A percentile compares a stretch with the other conserved stretches of the same genome.
Conservation (phyloP, 2,888 invertebrate species). For the Melipona bicolor region DNA sequence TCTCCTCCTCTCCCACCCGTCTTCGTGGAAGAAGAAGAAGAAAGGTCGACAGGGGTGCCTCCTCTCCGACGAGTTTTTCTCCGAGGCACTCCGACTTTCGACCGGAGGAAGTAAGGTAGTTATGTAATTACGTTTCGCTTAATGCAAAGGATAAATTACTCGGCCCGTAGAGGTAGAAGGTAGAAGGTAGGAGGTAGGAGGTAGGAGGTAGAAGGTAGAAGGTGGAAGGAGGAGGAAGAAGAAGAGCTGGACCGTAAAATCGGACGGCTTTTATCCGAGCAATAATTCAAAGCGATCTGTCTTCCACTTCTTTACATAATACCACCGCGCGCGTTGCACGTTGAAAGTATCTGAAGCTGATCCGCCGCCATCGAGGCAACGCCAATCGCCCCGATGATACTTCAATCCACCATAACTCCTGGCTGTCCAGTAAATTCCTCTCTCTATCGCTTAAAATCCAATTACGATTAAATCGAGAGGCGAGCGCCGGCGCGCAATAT, state of each 20-base stretch:
- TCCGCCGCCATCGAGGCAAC: not conserved
- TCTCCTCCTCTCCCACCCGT: no score
- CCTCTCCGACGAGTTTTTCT: not conserved
- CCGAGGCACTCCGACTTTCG: not conserved
- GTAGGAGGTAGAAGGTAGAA: no score
- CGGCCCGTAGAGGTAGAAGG: no score
- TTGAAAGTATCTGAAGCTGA: not conserved
- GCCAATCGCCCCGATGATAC: constrained; percentile 31
- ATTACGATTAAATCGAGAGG: constrained; percentile 34
- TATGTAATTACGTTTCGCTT: not conserved
- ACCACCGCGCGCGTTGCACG: not conserved
- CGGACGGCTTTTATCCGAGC: not conserved
- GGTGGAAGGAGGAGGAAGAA: no score
- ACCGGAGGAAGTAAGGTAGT: not conserved
- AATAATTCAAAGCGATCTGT: constrained; percentile 5
- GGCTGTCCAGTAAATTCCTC: constrained; percentile 15
- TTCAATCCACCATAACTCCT: constrained; percentile 27
- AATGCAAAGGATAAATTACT: not conserved
- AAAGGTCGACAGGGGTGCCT: not conserved
- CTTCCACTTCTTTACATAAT: constrained; percentile 9
- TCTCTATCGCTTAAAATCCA: constrained; percentile 36
- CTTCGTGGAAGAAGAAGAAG: no score
- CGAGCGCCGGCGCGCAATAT: constrained; percentile 5
- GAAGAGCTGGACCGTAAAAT: constrained; percentile 2
- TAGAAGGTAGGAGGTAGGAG: no score